Percentiles rank a stretch among this genome's conserved stretches.
phyloP scores from a whole-genome alignment of 2,888 invertebrate species.

The Coremacera marginata region DNA sequence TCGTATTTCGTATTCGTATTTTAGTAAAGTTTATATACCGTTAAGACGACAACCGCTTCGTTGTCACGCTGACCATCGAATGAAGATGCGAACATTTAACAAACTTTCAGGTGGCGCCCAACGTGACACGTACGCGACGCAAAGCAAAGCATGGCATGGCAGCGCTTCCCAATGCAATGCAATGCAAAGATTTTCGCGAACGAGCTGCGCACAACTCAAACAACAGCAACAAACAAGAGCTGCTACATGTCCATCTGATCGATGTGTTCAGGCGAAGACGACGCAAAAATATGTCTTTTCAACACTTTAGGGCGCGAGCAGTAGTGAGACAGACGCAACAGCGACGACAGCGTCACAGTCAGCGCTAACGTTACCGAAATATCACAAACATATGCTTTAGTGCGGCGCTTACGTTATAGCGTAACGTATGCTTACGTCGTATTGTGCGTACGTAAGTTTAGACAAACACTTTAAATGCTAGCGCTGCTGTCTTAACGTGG shows the following conservation, averaged over 20 bases:
- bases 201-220: slow-evolving; percentile 29
- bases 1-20: too few species aligned
- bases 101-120: slow-evolving; percentile 59
- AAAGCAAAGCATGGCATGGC: slow-evolving; percentile 4
- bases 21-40: slow-evolving; percentile 40
- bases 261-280: slow-evolving; percentile 37
- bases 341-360: not conserved
- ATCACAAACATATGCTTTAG: slow-evolving; percentile 20
- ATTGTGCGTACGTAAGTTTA: not conserved
- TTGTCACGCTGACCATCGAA: slow-evolving; percentile 67
- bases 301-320: slow-evolving; percentile 42
- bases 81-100: slow-evolving; percentile 60
- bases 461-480: not conserved
- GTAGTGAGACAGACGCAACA: not conserved
- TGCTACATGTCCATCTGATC: slow-evolving; percentile 34
- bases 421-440: slow-evolving; percentile 3
- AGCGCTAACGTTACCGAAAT: not conserved
- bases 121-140: slow-evolving; percentile 13
- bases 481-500: slow-evolving; percentile 31
- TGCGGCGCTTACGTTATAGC: slow-evolving; percentile 20
- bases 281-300: slow-evolving; percentile 48
- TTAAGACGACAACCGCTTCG: slow-evolving; percentile 61
- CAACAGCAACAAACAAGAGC: slow-evolving; percentile 23
- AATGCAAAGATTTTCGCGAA: slow-evolving; percentile 30
- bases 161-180: slow-evolving; percentile 25